phyloP scores from a whole-genome alignment of 2,113 vertebrate species.

The Notechis scutatus region DNA sequence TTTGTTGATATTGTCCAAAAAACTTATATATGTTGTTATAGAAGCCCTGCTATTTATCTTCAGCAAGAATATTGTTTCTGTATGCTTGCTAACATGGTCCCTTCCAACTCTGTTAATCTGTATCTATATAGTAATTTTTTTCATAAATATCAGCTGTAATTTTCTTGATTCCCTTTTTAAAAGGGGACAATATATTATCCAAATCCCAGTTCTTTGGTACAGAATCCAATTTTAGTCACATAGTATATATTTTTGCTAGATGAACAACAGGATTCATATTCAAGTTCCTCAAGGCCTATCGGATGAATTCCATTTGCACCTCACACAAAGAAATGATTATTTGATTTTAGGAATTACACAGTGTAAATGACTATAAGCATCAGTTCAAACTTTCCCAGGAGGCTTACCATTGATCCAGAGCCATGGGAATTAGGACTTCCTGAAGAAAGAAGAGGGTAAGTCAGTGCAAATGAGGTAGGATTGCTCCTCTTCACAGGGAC shows the following conservation, averaged over 20 bases:
- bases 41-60: not conserved
- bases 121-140: not conserved
- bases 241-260: not conserved
- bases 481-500: constrained; percentile 82
- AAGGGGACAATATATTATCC: not conserved
- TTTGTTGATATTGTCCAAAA: not conserved
- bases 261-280: not conserved
- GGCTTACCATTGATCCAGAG: constrained; percentile 45
- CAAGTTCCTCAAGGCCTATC: not conserved
- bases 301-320: not conserved
- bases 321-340: not conserved
- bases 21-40: not conserved
- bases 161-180: not conserved
- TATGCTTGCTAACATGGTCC: not conserved
- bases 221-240: not conserved
- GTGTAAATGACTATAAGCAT: too few relatives aligned
- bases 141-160: not conserved
- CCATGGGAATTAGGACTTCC: constrained; percentile 40
- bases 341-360: not conserved
- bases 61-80: not conserved
- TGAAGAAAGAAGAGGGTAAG: not conserved
- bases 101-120: too few relatives aligned
- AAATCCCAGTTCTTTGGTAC: not conserved
- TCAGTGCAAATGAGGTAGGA: not conserved
- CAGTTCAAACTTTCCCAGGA: not conserved